phyloP scores from a whole-genome alignment of 2,113 vertebrate species.

The Caranx ignobilis region DNA sequence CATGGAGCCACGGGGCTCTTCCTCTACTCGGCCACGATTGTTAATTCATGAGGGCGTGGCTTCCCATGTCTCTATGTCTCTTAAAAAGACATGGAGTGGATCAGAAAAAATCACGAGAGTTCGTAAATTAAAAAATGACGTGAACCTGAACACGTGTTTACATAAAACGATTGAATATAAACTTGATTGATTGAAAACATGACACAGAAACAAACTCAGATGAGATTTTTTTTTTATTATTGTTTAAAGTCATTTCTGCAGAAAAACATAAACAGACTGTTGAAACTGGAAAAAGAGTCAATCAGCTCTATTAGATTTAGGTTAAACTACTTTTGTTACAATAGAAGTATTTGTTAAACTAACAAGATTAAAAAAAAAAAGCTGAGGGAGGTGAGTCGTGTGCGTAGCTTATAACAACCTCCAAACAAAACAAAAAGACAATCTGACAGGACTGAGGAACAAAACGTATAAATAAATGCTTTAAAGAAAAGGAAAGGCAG shows the following conservation, averaged over 20 bases:
- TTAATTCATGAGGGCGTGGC: too few species aligned
- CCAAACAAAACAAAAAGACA: slow-evolving; percentile 25
- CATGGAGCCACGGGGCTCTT: too few species aligned
- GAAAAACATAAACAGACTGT: slow-evolving; percentile 8
- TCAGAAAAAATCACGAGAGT: too few species aligned
- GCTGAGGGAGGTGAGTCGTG: slow-evolving; percentile 59
- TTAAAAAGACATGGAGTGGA: too few species aligned
- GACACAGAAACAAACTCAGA: slow-evolving; percentile 18
- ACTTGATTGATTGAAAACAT: neutral
- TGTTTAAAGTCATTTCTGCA: slow-evolving; percentile 42
- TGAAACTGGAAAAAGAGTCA: slow-evolving; percentile 14
- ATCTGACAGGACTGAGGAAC: neutral
- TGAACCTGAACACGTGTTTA: too few species aligned
- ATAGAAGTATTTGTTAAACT: slow-evolving; percentile 68
- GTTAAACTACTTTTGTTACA: slow-evolving; percentile 59
- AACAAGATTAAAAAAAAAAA: slow-evolving; percentile 39
- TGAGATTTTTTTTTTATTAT: slow-evolving; percentile 46
- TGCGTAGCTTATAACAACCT: slow-evolving; percentile 78
- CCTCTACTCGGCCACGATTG: too few species aligned
- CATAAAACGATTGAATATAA: too few species aligned
- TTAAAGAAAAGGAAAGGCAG: slow-evolving; percentile 47
- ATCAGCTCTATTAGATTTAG: slow-evolving; percentile 37
- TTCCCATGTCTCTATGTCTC: too few species aligned
- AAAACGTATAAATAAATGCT: slow-evolving; percentile 65
- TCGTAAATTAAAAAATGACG: too few species aligned